These are phyloP conservation scores for Sceloporus tristichus DNA, from an alignment of 2,113 vertebrate species.

Conservation along the genomic window DNA sequence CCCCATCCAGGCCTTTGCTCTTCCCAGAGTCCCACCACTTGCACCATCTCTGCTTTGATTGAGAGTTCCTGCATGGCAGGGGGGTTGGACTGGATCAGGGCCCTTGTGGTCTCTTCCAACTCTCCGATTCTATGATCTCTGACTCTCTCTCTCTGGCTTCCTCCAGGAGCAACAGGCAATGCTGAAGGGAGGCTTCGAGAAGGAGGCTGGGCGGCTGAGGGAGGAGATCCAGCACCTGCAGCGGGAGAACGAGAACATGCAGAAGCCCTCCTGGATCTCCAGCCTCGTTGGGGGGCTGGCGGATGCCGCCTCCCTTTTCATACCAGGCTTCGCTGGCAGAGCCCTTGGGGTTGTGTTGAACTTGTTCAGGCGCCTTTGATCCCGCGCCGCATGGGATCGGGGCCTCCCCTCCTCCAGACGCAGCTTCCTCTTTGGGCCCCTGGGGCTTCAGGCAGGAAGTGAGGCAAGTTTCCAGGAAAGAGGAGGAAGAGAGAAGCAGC, in stretches of 20 bases:
- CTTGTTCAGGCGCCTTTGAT: neutral
- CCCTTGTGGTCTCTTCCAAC: too few species aligned
- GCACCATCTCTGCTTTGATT: too few species aligned
- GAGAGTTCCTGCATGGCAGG: too few species aligned
- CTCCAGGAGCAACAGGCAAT: neutral
- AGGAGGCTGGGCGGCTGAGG: neutral
- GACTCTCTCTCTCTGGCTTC: neutral
- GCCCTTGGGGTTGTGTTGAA: neutral
- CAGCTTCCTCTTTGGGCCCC: too few species aligned
- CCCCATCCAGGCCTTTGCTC: too few species aligned
- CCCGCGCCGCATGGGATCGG: neutral
- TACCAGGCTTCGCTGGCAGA: neutral
- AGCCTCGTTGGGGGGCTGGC: accelerated
- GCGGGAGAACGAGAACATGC: neutral
- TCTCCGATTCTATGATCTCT: too few species aligned
- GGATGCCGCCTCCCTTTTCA: accelerated
- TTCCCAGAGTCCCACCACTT: too few species aligned
- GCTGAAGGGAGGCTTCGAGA: neutral
- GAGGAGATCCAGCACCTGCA: neutral
- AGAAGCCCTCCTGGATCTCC: neutral
- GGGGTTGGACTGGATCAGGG: too few species aligned
- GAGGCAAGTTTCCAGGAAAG: too few species aligned
- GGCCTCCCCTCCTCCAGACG: too few species aligned
- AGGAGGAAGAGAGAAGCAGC: too few species aligned
- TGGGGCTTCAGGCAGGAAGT: too few species aligned